These are phyloP conservation scores for Tenrec ecaudatus DNA, from an alignment of 2,113 vertebrate species.

Conservation along the genomic window DNA sequence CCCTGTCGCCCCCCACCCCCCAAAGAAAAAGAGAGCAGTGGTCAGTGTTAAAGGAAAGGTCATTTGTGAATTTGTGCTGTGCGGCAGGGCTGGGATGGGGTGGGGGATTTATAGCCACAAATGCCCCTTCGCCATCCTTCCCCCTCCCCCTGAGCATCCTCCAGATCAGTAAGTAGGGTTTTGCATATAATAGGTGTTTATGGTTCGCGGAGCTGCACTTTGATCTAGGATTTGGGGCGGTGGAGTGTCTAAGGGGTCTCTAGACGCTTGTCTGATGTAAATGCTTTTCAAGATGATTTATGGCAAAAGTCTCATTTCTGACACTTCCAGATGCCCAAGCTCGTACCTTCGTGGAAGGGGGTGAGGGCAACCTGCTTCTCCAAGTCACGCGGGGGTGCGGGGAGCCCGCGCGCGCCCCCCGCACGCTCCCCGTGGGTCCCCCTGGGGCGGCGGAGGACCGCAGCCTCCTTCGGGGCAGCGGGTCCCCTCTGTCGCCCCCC, in stretches of 20 bases:
- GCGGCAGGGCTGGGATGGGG: background rate
- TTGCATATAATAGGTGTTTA: constrained; percentile 80
- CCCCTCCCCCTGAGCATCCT: background rate
- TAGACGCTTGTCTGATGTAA: constrained; percentile 85
- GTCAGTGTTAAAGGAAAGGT: background rate
- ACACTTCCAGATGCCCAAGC: constrained; percentile 88
- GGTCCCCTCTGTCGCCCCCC: constrained; percentile 19
- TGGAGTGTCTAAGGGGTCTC: constrained; percentile 83
- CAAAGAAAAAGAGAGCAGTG: no score
- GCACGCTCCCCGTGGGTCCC: constrained; percentile 25
- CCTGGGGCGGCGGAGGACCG: background rate
- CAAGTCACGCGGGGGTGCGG: constrained; percentile 49
- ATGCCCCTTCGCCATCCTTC: background rate
- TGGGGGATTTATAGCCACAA: background rate
- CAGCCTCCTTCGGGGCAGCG: background rate
- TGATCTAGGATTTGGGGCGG: constrained; percentile 84
- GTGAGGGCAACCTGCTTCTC: constrained; percentile 71
- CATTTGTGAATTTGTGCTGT: background rate
- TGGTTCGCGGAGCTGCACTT: constrained; percentile 79
- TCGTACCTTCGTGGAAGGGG: constrained; percentile 74
- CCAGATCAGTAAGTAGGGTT: constrained; percentile 52
- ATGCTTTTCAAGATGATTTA: constrained; percentile 87
- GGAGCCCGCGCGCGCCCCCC: constrained; percentile 46
- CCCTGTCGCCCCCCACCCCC: background rate
- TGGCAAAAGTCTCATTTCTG: constrained; percentile 85